phyloP scores from a whole-genome alignment of 2,797 vertebrate species.

The Nannoperca australis region DNA sequence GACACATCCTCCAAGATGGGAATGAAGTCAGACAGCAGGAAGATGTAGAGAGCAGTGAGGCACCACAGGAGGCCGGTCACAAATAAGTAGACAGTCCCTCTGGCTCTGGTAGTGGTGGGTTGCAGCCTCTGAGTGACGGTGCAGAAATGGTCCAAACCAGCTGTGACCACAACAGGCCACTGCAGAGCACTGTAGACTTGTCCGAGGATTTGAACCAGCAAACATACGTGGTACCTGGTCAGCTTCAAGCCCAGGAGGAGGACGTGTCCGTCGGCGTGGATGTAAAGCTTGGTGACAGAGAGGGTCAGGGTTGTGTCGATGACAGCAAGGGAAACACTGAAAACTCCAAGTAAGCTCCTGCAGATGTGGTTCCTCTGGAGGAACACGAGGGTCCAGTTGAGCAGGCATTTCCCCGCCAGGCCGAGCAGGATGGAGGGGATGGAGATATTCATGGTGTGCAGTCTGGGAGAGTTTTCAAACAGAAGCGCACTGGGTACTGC shows the following conservation, averaged over 20 bases:
- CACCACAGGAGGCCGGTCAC: conserved; percentile 81
- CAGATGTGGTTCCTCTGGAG: conserved; percentile 72
- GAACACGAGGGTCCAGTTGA: conserved; percentile 84
- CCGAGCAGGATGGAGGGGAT: conserved; percentile 74
- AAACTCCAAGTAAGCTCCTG: conserved; percentile 85
- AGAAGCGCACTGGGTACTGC: neutral
- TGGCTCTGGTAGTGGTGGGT: conserved; percentile 16
- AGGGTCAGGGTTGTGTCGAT: conserved; percentile 81
- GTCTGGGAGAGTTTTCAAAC: neutral
- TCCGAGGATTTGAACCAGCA: conserved; percentile 86
- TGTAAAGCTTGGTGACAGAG: conserved; percentile 75
- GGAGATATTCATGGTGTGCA: conserved; percentile 58
- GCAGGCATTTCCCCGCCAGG: conserved; percentile 85
- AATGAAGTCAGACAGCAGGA: conserved; percentile 67
- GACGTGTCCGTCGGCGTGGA: conserved; percentile 73
- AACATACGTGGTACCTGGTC: conserved; percentile 88
- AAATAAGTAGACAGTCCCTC: conserved; percentile 60
- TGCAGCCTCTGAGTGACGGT: conserved; percentile 64
- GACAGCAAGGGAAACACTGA: conserved; percentile 86
- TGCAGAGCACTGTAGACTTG: conserved; percentile 81
- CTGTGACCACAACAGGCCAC: conserved; percentile 82
- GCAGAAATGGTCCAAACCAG: conserved; percentile 84
- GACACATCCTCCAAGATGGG: conserved; percentile 61
- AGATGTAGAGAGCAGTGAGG: conserved; percentile 73
- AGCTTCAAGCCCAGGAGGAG: conserved; percentile 79